Evolutionary conservation across 2,888 invertebrate genomes (phyloP).

Genomic region (Apamea anceps): DNA sequence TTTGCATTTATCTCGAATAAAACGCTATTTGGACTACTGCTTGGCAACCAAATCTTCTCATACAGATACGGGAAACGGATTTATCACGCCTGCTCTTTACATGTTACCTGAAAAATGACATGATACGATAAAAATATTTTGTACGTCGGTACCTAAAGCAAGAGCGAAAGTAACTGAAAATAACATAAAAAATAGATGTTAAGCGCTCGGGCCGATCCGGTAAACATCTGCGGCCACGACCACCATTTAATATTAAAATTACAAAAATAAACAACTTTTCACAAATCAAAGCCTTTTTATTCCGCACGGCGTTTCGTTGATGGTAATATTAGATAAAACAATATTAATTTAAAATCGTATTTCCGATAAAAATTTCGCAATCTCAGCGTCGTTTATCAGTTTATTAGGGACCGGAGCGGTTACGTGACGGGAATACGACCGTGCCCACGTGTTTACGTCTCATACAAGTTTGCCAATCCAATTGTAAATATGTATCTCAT

Average conservation of each 20-base stretch:
- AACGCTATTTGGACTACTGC: neutral
- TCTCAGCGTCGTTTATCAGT: slow-evolving; percentile 61
- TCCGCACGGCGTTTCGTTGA: slow-evolving; percentile 52
- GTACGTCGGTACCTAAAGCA: neutral
- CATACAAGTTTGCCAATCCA: slow-evolving; percentile 37
- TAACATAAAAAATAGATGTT: neutral
- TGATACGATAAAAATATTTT: neutral
- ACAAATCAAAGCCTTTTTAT: slow-evolving; percentile 52
- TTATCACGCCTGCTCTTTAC: neutral
- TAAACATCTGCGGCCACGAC: slow-evolving; percentile 11
- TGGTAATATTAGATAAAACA: slow-evolving; percentile 63
- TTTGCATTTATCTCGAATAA: neutral
- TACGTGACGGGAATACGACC: slow-evolving; percentile 58
- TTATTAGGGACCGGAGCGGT: slow-evolving; percentile 54
- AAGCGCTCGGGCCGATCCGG: neutral
- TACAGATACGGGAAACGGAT: neutral
- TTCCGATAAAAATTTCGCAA: slow-evolving; percentile 62
- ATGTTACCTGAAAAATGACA: neutral
- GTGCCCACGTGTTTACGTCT: slow-evolving; percentile 26
- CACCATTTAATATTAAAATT: slow-evolving; percentile 41
- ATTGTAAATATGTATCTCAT: slow-evolving; percentile 58
- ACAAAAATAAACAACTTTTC: slow-evolving; percentile 42
- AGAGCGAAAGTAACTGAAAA: neutral
- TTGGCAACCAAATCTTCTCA: too few relatives aligned
- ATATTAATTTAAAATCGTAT: slow-evolving; percentile 68